Conservation (phyloP, 2,113 vertebrate genomes). For the Daphoenositta chrysoptera region DNA sequence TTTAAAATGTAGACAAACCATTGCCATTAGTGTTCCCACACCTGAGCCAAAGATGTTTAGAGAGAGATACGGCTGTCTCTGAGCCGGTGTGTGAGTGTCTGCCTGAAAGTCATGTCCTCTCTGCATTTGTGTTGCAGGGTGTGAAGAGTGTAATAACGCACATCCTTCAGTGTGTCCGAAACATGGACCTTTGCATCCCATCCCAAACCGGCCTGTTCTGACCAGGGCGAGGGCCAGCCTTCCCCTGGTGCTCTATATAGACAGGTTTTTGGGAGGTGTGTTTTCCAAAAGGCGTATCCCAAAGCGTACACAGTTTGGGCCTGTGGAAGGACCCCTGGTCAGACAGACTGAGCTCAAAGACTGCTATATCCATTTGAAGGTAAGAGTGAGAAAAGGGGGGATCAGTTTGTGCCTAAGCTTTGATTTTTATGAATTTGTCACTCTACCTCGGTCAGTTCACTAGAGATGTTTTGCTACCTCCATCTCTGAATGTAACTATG, state of each 20-base stretch:
- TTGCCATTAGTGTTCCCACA: neutral
- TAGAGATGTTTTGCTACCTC: neutral
- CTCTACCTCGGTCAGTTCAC: neutral
- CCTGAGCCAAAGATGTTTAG: neutral
- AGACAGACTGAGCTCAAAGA: conserved; percentile 85
- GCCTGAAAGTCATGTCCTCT: neutral
- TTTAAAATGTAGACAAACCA: neutral
- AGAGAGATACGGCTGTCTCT: neutral
- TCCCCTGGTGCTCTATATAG: conserved; percentile 90
- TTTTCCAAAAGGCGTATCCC: conserved; percentile 95
- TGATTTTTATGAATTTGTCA: neutral
- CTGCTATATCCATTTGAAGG: conserved; percentile 91
- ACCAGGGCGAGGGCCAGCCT: conserved; percentile 92
- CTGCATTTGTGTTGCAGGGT: conserved; percentile 79
- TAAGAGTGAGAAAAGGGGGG: neutral
- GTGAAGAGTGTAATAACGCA: conserved; percentile 91
- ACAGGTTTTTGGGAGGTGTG: conserved; percentile 90
- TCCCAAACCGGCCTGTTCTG: conserved; percentile 90
- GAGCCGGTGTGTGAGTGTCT: neutral
- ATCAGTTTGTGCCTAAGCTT: neutral
- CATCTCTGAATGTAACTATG: neutral
- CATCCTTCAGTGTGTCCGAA: conserved; percentile 87
- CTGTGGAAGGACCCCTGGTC: conserved; percentile 89
- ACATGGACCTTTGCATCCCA: conserved; percentile 90
- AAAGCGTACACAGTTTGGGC: conserved; percentile 95